Base-by-base conservation (phyloP, 2,888 invertebrate genomes). In the Acleris emargana region DNA sequence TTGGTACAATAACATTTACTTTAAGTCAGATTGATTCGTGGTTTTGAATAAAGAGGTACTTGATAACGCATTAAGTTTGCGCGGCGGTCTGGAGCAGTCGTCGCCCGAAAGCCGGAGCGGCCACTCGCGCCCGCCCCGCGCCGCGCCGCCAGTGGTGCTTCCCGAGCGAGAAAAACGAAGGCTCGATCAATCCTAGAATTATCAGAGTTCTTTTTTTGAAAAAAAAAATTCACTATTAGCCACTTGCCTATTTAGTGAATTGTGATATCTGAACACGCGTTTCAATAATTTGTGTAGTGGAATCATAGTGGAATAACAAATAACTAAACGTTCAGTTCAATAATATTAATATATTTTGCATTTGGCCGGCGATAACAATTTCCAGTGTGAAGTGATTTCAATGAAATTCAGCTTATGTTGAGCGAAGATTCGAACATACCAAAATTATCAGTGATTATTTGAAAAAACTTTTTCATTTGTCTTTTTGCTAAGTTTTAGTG, bases 21-120 rank as follows among this genome's bases (percentile, higher is more conserved):
- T 18, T 20, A 13, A 17, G 20, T 13, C 20, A 17, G 49, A 62
- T 38, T 58, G 47, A 13, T 42, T 20, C 25, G 38, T 45, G 45
- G 17, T 58, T 28, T 64, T 58, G 18, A 42, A 43, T 49, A 38
- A 52, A 58, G 32, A 45, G 11, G 20, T 45, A 18, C 22, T 45
- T 49, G 49, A 20, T 49, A 58, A 54, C 22, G 58, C 43, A 58
- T 43, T 52, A 22, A 17, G 62, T 38, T 17, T 22, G 47, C 45
- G n/a, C 22, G 42, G n/a, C 6, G 9, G 32, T 32, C 32, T 42
- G 16, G 52, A 49, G 42, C 64, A 64, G 64, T 64, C 13, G 20
- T 25, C 5, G 49, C 28, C 45, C 20, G 45, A 25, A 52, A 28
- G 58, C 38, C 51, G 47, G 0, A n/a, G n/a, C 28, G 28, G 45